Evolutionary conservation across 2,797 vertebrate genomes (phyloP).

Genomic region (Sphaeramia orbicularis): DNA sequence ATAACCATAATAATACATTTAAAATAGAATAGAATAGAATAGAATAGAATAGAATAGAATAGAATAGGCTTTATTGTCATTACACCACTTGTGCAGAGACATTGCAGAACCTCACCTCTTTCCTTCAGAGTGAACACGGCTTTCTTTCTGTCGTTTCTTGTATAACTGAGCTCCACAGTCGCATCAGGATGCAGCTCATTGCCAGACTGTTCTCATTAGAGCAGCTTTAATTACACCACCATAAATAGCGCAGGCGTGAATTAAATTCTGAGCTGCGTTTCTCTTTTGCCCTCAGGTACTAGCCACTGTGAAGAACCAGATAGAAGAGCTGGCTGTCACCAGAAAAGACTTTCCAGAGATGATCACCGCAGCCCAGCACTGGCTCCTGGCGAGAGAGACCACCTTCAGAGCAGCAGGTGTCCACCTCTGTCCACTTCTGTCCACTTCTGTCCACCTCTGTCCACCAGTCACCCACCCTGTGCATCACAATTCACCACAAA

Average conservation of each 20-base stretch:
- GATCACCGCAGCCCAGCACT: slow-evolving; percentile 93
- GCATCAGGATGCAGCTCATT: slow-evolving; percentile 2
- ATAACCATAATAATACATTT: no score
- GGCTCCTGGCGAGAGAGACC: slow-evolving; percentile 92
- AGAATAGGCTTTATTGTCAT: no score
- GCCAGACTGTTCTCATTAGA: slow-evolving; percentile 7
- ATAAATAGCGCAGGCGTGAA: slow-evolving; percentile 9
- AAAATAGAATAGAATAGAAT: no score
- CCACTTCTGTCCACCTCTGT: no score
- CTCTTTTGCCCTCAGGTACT: slow-evolving; percentile 86
- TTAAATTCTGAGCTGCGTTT: background rate
- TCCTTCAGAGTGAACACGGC: no score
- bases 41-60: no score
- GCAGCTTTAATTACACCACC: background rate
- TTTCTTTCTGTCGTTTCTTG: background rate
- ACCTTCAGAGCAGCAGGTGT: slow-evolving; percentile 70
- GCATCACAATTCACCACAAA: no score
- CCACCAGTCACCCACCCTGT: no score
- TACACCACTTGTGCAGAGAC: no score
- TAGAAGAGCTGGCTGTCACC: slow-evolving; percentile 88
- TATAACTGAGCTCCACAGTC: slow-evolving; percentile 38
- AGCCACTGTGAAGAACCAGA: slow-evolving; percentile 96
- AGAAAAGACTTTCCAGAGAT: slow-evolving; percentile 91
- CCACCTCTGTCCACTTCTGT: no score
- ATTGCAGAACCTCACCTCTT: no score